Base-by-base conservation (phyloP, 2,888 invertebrate genomes). In the Eurois occulta region DNA sequence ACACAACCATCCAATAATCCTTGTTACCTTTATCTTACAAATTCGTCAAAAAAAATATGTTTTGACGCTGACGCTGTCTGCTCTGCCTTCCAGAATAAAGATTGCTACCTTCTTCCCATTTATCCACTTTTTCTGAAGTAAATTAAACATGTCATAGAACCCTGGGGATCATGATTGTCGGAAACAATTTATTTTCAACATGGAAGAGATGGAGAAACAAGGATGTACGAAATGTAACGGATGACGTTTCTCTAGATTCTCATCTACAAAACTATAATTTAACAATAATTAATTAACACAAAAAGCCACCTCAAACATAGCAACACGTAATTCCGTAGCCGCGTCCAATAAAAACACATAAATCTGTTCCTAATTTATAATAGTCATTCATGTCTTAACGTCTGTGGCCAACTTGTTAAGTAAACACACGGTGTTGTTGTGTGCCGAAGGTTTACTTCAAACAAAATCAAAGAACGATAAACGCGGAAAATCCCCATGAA, bases 281-380 rank as follows among this genome's bases (percentile, higher is more conserved):
- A 64, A 67, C n/a, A 35, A 21, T 64, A 52, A 72, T 73, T 48
- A 75, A 75, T 76, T 62, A 74, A 72, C 52, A 43, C 38, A 60
- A 67, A 72, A 72, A 43, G 48, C 58, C 74, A 66, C 62, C 24
- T 32, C 64, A n/a, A n/a, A 70, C 43, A 75, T 38, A 74, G 46
- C 28, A 74, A 65, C 41, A 64, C 52, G 35, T 84, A 65, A 84
- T 74, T 2, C 72, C 24, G 74, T 66, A 67, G 52, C 35, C 66
- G 73, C 91, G 82, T 86, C 92, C 93, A 93, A 93, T 87, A 88
- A 89, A 93, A 92, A 92, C 91, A 91, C 88, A 92, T 93, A 93
- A 94, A 94, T 93, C 93, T 92, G 91, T 92, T 93, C 90, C 88
- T 91, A 91, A 93, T 92, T 92, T 91, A 93, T 90, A 92, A 90